A percentile compares a stretch with the other conserved stretches of the same genome.
Evolutionary conservation across 2,888 invertebrate species (phyloP).

Genomic region (Sepioteuthis lessoniana): DNA sequence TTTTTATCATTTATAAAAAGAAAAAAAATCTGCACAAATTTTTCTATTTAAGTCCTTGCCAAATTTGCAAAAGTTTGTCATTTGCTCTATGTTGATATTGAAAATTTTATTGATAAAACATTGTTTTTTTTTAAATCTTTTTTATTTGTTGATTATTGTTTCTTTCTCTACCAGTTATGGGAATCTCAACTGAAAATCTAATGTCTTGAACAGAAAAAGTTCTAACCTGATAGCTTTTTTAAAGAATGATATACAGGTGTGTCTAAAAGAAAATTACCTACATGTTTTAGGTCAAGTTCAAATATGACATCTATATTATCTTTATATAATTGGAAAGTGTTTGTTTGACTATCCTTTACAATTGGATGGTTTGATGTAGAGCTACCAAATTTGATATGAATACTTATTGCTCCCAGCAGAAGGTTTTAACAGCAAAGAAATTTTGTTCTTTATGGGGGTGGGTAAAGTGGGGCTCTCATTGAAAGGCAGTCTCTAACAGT

Average conservation of each 20-base stretch:
- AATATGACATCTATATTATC: too few relatives aligned
- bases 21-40: background rate
- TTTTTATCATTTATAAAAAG: background rate
- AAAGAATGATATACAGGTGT: background rate
- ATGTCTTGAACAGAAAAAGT: background rate
- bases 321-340: too few relatives aligned
- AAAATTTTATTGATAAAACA: background rate
- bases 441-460: too few relatives aligned
- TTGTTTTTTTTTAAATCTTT: background rate
- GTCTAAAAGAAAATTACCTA: background rate
- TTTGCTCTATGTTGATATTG: background rate
- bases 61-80: slow-evolving; percentile 1
- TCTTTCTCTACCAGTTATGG: too few relatives aligned
- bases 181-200: background rate
- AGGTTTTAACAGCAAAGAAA: too few relatives aligned
- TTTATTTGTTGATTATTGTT: background rate
- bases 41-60: background rate
- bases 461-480: too few relatives aligned
- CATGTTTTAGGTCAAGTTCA: too few relatives aligned
- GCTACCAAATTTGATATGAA: too few relatives aligned
- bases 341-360: too few relatives aligned
- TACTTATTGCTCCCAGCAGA: too few relatives aligned
- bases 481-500: too few relatives aligned
- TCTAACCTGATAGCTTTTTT: background rate
- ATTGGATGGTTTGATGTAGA: too few relatives aligned